Conservation (phyloP, 1,140 invertebrate genomes). For the Papilio aristodemus region DNA sequence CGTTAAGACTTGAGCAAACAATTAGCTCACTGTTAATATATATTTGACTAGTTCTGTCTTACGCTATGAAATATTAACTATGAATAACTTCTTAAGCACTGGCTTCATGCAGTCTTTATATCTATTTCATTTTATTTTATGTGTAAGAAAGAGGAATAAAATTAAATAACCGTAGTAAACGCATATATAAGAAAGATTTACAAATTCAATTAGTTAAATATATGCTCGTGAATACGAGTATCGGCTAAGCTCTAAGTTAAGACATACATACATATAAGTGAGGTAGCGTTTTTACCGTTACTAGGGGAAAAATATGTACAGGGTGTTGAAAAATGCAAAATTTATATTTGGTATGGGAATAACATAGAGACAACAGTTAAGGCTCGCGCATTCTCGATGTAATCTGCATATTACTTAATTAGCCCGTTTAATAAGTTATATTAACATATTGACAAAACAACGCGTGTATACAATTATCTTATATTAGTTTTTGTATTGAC, state of each 20-base stretch:
- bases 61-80: conserved; percentile 56
- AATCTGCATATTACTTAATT: conserved; percentile 44
- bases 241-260: conserved; percentile 76
- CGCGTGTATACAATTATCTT: conserved; percentile 63
- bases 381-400: conserved; percentile 42
- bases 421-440: conserved; percentile 52
- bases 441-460: conserved; percentile 66
- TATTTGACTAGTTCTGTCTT: conserved; percentile 75
- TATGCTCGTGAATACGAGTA: conserved; percentile 48
- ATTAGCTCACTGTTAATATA: conserved; percentile 63
- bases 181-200: conserved; percentile 30
- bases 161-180: conserved; percentile 30
- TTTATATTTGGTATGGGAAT: conserved; percentile 64
- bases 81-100: conserved; percentile 66
- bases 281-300: conserved; percentile 78
- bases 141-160: conserved; percentile 34
- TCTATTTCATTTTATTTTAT: conserved; percentile 45
- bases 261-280: conserved; percentile 61
- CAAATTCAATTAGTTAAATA: conserved; percentile 31
- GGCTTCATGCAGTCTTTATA: conserved; percentile 72
- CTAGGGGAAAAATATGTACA: conserved; percentile 78
- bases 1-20: conserved; percentile 57
- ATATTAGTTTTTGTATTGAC: conserved; percentile 55
- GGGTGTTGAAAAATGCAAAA: conserved; percentile 63
- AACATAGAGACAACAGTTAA: conserved; percentile 50